Base-by-base conservation (phyloP, 2,797 vertebrate species). In the Parauchenoglanis ngamensis region DNA sequence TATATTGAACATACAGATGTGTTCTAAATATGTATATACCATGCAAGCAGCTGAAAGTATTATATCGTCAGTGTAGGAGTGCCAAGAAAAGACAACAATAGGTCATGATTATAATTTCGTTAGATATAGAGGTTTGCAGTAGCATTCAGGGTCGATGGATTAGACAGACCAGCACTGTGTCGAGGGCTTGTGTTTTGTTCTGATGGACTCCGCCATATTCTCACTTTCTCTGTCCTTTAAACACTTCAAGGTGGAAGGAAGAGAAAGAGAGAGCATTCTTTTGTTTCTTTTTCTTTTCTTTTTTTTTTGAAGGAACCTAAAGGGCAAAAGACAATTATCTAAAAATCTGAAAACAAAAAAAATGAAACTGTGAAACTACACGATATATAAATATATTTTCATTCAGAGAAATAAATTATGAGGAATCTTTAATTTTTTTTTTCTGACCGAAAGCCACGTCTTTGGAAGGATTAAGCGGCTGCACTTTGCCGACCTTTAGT, bases 341-440 rank as follows among this genome's bases (percentile, higher is more conserved):
- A 87, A 87, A 89, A 78, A 80, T 44, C 85, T 84, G 85, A 84
- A 86, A 92, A 81, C n/a, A 61, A 67, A 81, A 91, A 91, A 90
- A 88, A 90, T 86, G 89, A 91, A 89, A 95, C 93, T 68, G 89
- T 86, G 91, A 95, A 94, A 92, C 90, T 93, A 94, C 94, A 95
- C 94, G 94, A 96, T 96, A 96, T 96, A 96, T 95, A 95, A 95
- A 95, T 96, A 95, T 96, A 96, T 96, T 96, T 96, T 96, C 95
- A 95, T 95, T 95, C 94, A 94, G 94, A 95, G 92, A 95, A 96
- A 95, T 96, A 95, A 96, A 96, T 96, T 96, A 96, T 95, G 94
- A 94, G 94, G 92, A 95, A 93, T 95, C 94, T 95, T 95, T 94
- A 94, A 91, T 77, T 84, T 61, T 61, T 61, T 93, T 92, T 87